Evolutionary conservation across 2,797 vertebrate species (phyloP).

Genomic region (Bradypus variegatus): DNA sequence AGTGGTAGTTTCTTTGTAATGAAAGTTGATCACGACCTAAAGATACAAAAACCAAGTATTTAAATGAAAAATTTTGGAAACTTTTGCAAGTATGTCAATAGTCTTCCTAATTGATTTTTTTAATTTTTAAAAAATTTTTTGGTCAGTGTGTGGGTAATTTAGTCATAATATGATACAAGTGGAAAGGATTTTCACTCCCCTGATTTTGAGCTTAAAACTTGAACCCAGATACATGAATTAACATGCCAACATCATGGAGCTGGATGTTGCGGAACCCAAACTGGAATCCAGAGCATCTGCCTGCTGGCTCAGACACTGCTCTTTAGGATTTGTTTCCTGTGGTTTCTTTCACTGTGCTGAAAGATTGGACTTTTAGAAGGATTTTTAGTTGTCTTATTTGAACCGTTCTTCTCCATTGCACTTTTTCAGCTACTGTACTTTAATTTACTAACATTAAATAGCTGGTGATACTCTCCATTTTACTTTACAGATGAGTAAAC

Average conservation of each 20-base stretch:
- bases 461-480: not conserved
- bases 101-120: not conserved
- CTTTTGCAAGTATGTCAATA: not conserved
- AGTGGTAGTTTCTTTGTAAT: not conserved
- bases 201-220: not conserved
- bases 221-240: not conserved
- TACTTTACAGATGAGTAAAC: conserved; percentile 4
- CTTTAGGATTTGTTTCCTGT: not conserved
- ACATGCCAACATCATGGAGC: not conserved
- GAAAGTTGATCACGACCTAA: not conserved
- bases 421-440: not conserved
- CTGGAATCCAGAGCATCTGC: not conserved
- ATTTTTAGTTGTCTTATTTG: conserved; percentile 19
- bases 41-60: not conserved
- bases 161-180: not conserved
- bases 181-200: not conserved
- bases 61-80: not conserved
- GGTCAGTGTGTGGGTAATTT: not conserved
- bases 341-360: not conserved
- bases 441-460: not conserved
- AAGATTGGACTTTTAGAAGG: not conserved
- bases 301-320: not conserved
- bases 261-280: not conserved
- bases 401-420: not conserved
- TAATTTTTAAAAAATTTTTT: not conserved